A percentile compares a stretch with the other conserved stretches of the same genome.
phyloP scores from a whole-genome alignment of 2,113 vertebrate genomes.

The Eretmodus cyanostictus region DNA sequence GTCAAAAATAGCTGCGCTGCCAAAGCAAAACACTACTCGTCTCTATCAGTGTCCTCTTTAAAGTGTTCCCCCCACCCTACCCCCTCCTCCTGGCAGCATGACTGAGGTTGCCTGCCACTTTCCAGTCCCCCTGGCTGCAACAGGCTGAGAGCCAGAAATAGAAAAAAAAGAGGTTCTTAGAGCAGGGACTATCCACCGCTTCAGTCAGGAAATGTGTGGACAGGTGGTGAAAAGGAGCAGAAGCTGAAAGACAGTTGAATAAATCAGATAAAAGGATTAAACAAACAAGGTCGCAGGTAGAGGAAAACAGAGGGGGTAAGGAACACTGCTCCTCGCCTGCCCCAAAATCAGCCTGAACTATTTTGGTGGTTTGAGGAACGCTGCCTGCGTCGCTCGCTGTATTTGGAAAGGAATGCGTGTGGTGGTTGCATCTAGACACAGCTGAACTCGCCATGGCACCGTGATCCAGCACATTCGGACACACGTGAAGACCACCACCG shows the following conservation, averaged over 20 bases:
- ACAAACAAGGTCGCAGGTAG: conserved; percentile 21
- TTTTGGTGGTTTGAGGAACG: conserved; percentile 62
- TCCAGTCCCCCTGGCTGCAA: conserved; percentile 25
- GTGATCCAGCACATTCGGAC: conserved; percentile 62
- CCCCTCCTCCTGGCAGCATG: neutral
- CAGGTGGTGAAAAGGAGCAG: conserved; percentile 18
- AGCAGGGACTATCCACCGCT: conserved; percentile 5
- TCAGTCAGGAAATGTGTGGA: conserved; percentile 16
- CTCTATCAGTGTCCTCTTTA: conserved; percentile 34
- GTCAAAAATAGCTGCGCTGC: conserved; percentile 60
- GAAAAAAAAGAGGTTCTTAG: conserved; percentile 24
- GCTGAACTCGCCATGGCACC: conserved; percentile 57
- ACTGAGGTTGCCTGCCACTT: conserved; percentile 27
- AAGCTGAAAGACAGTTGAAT: neutral
- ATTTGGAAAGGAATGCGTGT: conserved; percentile 78
- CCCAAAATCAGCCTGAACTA: conserved; percentile 39
- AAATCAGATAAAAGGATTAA: neutral
- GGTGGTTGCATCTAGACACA: conserved; percentile 55
- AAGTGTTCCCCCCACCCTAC: neutral
- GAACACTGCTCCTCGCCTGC: neutral
- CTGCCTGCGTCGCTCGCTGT: conserved; percentile 73
- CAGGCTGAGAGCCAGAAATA: conserved; percentile 49
- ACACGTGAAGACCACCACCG: neutral
- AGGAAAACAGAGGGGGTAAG: neutral
- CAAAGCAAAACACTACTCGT: conserved; percentile 50